Conservation (phyloP, 2,797 vertebrate species). For the Sus cebifrons region DNA sequence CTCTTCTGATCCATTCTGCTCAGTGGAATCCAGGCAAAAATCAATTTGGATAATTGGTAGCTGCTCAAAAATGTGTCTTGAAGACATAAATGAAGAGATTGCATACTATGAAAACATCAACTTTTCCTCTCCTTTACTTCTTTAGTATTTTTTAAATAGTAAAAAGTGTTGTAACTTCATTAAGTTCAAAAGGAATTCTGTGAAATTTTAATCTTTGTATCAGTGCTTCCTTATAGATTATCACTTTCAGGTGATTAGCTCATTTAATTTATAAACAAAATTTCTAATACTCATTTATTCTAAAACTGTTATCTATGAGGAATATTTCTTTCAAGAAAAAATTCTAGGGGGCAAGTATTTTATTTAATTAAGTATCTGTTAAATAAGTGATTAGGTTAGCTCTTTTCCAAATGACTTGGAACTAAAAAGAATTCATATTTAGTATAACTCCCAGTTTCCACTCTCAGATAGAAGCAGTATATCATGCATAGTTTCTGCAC, state of each 20-base stretch:
- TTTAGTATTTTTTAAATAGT: background rate
- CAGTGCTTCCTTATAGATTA: background rate
- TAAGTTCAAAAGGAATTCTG: background rate
- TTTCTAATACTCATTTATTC: background rate
- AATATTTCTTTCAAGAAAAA: slow-evolving; percentile 31
- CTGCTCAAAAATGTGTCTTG: slow-evolving; percentile 11
- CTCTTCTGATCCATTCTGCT: background rate
- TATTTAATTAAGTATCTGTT: slow-evolving; percentile 45
- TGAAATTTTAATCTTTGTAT: slow-evolving; percentile 7
- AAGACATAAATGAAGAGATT: background rate
- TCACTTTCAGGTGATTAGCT: background rate
- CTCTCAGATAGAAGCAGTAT: background rate
- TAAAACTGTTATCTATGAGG: background rate
- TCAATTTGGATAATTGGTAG: background rate
- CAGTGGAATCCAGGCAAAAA: background rate
- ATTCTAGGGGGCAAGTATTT: background rate
- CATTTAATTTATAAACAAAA: slow-evolving; percentile 44
- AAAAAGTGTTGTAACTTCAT: background rate
- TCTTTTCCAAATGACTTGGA: slow-evolving; percentile 47
- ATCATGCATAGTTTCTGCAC: slow-evolving; percentile 38
- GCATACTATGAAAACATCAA: background rate
- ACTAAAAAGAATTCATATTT: slow-evolving; percentile 16
- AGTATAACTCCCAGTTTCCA: background rate
- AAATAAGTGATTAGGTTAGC: slow-evolving; percentile 29
- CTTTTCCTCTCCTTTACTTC: background rate